Percentiles rank a stretch among this genome's conserved stretches.
These are phyloP conservation scores for Remorina albescens DNA, from an alignment of 2,797 vertebrate species.

Conservation along the genomic window DNA sequence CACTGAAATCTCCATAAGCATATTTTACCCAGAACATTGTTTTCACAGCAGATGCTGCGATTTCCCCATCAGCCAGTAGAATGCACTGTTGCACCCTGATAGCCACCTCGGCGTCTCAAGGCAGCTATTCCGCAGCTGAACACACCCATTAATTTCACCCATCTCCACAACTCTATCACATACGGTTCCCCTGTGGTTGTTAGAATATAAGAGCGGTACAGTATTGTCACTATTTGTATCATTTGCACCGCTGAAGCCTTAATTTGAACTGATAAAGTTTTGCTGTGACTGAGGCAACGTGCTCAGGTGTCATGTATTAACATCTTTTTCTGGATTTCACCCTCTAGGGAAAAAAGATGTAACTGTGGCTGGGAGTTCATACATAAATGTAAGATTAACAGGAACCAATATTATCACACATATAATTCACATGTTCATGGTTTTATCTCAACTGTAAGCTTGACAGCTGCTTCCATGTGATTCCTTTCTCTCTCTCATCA, in stretches of 20 bases:
- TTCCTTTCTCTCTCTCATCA: conserved; percentile 31
- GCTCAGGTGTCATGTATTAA: conserved; percentile 61
- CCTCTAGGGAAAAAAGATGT: conserved; percentile 47
- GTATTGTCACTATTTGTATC: conserved; percentile 58
- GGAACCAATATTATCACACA: conserved; percentile 35
- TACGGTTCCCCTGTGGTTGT: conserved; percentile 56
- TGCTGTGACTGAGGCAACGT: conserved; percentile 42
- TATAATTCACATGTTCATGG: conserved; percentile 44
- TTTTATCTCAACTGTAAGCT: conserved; percentile 41
- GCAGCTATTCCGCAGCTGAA: conserved; percentile 31
- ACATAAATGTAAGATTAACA: conserved; percentile 64
- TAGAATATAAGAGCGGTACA: conserved; percentile 56
- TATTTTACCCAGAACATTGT: background rate
- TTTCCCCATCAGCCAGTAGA: conserved; percentile 66
- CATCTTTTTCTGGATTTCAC: conserved; percentile 54
- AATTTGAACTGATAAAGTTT: conserved; percentile 65
- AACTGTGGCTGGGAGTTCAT: conserved; percentile 64
- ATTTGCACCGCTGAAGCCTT: conserved; percentile 55
- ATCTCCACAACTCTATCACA: conserved; percentile 58
- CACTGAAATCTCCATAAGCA: conserved; percentile 1
- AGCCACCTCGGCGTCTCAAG: conserved; percentile 24
- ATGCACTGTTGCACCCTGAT: conserved; percentile 76
- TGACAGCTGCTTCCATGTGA: conserved; percentile 23
- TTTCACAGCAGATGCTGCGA: conserved; percentile 3
- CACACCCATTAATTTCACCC: conserved; percentile 61